phyloP scores from a whole-genome alignment of 2,888 invertebrate genomes.

The Crossocerus cetratus region DNA sequence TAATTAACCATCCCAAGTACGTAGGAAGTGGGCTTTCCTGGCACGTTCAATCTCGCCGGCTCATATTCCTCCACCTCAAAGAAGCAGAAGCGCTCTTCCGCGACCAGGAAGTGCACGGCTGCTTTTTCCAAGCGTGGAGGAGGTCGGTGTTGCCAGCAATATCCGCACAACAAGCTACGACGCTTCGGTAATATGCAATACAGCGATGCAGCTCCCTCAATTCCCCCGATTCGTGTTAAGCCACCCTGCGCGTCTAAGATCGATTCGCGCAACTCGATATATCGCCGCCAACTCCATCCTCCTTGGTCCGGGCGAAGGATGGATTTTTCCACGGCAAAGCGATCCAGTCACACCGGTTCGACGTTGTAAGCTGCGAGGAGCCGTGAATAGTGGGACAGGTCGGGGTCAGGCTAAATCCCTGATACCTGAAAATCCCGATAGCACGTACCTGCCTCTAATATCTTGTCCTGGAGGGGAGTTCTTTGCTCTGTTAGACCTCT shows the following conservation, averaged over 20 bases:
- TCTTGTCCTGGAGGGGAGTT: no score
- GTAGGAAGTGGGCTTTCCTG: no score
- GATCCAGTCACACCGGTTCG: conserved; percentile 5
- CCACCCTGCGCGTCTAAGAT: conserved; percentile 20
- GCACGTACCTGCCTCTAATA: no score
- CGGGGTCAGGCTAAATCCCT: not conserved
- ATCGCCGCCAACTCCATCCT: conserved; percentile 46
- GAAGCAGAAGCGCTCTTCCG: not conserved
- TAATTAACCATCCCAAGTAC: no score
- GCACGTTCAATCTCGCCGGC: no score
- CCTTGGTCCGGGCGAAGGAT: conserved; percentile 32
- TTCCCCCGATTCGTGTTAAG: conserved; percentile 4
- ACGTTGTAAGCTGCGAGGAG: conserved; percentile 1
- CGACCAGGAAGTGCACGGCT: not conserved
- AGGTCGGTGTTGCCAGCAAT: conserved; percentile 36
- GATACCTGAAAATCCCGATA: not conserved
- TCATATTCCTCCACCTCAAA: not conserved
- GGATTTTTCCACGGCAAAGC: conserved; percentile 29
- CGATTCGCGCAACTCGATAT: conserved; percentile 50
- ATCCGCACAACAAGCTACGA: conserved; percentile 47
- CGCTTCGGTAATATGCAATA: conserved; percentile 49
- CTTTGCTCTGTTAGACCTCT: no score
- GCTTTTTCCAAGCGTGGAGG: not conserved
- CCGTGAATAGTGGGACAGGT: conserved; percentile 6
- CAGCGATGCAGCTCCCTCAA: conserved; percentile 7